These are phyloP conservation scores for Plestiodon gilberti DNA, from an alignment of 2,113 vertebrate species.

Conservation along the genomic window DNA sequence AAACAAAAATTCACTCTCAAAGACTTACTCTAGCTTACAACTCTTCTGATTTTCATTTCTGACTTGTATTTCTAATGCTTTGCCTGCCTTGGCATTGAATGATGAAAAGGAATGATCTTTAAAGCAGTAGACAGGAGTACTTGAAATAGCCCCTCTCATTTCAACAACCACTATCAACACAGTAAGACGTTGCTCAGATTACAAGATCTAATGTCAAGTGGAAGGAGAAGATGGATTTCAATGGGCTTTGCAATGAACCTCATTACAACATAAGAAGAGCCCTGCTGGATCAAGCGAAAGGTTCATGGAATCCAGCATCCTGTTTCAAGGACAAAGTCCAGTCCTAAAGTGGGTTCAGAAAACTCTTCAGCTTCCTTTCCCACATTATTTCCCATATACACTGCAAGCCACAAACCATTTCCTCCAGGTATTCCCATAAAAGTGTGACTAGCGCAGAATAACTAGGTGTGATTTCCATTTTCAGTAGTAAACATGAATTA, in stretches of 20 bases:
- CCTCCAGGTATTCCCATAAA: not conserved
- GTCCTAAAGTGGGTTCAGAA: not conserved
- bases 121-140: not conserved
- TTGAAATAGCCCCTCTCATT: not conserved
- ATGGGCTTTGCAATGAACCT: not conserved
- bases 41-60: not conserved
- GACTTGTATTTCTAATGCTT: not conserved
- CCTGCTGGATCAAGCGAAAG: not conserved
- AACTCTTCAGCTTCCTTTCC: not conserved
- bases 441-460: not conserved
- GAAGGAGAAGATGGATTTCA: not conserved
- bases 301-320: too few relatives aligned
- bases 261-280: not conserved
- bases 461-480: too few relatives aligned
- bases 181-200: not conserved
- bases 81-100: not conserved
- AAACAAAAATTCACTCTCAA: not conserved
- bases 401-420: not conserved
- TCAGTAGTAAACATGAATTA: not conserved
- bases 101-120: not conserved
- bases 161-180: not conserved
- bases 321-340: not conserved
- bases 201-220: not conserved
- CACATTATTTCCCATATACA: not conserved
- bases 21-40: not conserved